These are phyloP conservation scores for Elymnias hypermnestra DNA, from an alignment of 1,140 invertebrate species.

Conservation along the genomic window DNA sequence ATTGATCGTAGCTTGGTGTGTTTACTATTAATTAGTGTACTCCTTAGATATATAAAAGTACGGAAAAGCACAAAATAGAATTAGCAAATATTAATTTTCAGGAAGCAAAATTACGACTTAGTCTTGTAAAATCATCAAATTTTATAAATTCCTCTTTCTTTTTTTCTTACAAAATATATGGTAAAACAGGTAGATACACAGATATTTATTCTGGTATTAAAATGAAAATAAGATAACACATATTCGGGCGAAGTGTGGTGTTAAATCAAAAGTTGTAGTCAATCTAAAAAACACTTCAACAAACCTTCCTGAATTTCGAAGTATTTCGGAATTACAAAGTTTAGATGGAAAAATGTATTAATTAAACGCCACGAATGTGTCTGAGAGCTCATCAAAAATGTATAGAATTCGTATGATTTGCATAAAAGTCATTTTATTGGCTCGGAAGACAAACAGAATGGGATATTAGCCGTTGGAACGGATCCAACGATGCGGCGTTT, in stretches of 20 bases:
- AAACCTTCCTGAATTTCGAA: conserved; percentile 16
- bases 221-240: too few species aligned
- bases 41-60: too few species aligned
- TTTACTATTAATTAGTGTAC: too few species aligned
- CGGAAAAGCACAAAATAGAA: too few species aligned
- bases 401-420: conserved; percentile 75
- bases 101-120: too few species aligned
- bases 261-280: conserved; percentile 14
- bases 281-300: conserved; percentile 13
- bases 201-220: too few species aligned
- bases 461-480: conserved; percentile 69
- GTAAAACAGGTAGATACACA: too few species aligned
- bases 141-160: too few species aligned
- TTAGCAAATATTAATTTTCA: too few species aligned
- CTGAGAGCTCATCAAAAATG: conserved; percentile 73
- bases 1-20: too few species aligned
- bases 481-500: conserved; percentile 43
- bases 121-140: too few species aligned
- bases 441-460: conserved; percentile 73
- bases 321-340: conserved; percentile 41
- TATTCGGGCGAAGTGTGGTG: background rate
- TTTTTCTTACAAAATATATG: too few species aligned
- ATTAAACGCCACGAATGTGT: conserved; percentile 78
- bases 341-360: conserved; percentile 72
- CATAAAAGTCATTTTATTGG: conserved; percentile 76